A percentile compares a stretch with the other conserved stretches of the same genome.
Evolutionary conservation across 1,140 invertebrate genomes (phyloP).

Genomic region (Bactericera cockerelli): DNA sequence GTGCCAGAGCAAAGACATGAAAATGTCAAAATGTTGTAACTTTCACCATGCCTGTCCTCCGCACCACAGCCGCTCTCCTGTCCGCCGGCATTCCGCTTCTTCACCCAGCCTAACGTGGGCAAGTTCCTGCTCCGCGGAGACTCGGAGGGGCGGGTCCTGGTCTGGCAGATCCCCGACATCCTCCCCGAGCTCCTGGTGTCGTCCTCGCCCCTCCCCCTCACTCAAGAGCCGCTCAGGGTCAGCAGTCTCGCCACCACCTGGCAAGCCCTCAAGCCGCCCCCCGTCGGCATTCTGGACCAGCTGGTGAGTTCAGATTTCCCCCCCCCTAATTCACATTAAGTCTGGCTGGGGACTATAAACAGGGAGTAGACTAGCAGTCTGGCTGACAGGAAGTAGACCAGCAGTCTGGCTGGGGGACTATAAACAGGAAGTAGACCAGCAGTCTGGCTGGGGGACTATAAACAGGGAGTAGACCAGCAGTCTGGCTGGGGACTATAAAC

Average conservation of each 20-base stretch:
- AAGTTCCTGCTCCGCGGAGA: constrained; percentile 73
- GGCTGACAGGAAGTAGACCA: too few species aligned
- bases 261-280: constrained; percentile 68
- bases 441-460: too few species aligned
- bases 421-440: too few species aligned
- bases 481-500: too few species aligned
- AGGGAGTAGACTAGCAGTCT: too few species aligned
- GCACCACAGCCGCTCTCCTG: constrained; percentile 68
- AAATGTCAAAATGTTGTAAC: too few species aligned
- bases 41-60: too few species aligned
- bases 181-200: constrained; percentile 46
- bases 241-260: constrained; percentile 71
- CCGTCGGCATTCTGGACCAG: constrained; percentile 81
- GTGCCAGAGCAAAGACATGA: too few species aligned
- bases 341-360: too few species aligned
- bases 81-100: constrained; percentile 70
- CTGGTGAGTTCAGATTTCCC: constrained; percentile 42
- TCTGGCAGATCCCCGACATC: constrained; percentile 79
- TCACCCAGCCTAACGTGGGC: constrained; percentile 33
- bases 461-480: too few species aligned
- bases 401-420: too few species aligned
- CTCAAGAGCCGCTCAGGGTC: constrained; percentile 15
- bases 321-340: too few species aligned
- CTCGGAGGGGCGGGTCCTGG: constrained; percentile 67
- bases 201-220: constrained; percentile 32